Percentiles rank a stretch among this genome's conserved stretches.
Evolutionary conservation across 92 coral and sea anemone species (phyloP).

Genomic region (Actinernus sp.): DNA sequence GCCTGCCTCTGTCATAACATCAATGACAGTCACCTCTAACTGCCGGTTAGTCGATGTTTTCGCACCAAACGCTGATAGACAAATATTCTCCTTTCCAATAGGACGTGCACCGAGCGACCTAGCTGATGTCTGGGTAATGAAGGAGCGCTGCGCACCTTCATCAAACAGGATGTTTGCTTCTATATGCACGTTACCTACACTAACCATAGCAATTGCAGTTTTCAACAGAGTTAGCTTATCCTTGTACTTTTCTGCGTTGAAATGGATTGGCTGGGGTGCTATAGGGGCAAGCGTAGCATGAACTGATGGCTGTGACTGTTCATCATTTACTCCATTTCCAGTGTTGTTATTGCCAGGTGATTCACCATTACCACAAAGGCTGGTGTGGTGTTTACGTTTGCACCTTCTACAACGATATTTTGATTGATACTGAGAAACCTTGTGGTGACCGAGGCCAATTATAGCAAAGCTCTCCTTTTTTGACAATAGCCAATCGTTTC

Average conservation of each 20-base stretch:
- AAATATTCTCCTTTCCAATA: constrained; percentile 9
- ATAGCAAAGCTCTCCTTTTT: constrained; percentile 4
- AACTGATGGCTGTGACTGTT: too few relatives aligned
- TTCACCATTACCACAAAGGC: constrained; percentile 22
- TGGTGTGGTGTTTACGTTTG: constrained; percentile 25
- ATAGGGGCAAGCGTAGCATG: too few relatives aligned
- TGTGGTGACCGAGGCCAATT: constrained; percentile 13
- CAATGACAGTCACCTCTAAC: constrained; percentile 6
- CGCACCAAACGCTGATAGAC: constrained; percentile 27
- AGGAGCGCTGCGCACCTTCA: constrained; percentile 55
- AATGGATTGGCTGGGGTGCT: too few relatives aligned
- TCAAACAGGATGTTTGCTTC: constrained; percentile 34
- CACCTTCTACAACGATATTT: constrained; percentile 8
- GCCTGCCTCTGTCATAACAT: neutral
- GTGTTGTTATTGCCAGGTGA: constrained; percentile 3
- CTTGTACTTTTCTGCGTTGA: too few relatives aligned
- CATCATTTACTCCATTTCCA: too few relatives aligned
- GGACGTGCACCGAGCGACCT: neutral
- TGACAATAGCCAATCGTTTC: constrained; percentile 11
- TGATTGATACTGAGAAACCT: constrained; percentile 19
- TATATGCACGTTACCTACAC: neutral
- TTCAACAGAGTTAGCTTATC: constrained; percentile 12
- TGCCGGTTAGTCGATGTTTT: constrained; percentile 11
- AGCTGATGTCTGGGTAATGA: constrained; percentile 12
- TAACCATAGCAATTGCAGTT: constrained; percentile 16